These are phyloP conservation scores for Mustelus asterias DNA, from an alignment of 2,113 vertebrate genomes.

Conservation along the genomic window DNA sequence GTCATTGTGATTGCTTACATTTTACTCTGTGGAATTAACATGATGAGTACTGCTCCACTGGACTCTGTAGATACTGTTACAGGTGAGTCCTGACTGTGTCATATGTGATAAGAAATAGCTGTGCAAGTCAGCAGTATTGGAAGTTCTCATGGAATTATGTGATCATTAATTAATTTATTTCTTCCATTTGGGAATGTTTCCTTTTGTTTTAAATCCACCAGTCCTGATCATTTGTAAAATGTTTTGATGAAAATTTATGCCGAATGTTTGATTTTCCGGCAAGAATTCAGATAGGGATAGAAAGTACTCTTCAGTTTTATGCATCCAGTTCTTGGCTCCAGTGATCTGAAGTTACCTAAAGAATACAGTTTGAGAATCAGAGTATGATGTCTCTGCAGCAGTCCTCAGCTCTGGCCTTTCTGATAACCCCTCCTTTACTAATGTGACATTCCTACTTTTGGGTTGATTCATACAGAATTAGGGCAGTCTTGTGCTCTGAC, in stretches of 20 bases:
- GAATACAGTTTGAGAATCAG: neutral
- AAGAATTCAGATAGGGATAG: neutral
- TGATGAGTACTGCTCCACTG: constrained; percentile 84
- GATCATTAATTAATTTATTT: neutral
- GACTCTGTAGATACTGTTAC: constrained; percentile 79
- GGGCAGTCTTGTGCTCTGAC: neutral
- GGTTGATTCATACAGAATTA: neutral
- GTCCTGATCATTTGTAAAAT: neutral
- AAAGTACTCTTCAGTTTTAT: neutral
- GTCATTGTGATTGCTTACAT: constrained; percentile 56
- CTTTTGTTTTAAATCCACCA: neutral
- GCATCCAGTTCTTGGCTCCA: neutral
- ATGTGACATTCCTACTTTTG: neutral
- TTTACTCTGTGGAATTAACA: constrained; percentile 82
- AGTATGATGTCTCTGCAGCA: neutral
- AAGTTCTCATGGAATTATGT: neutral
- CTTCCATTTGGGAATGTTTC: neutral
- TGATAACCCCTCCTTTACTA: neutral
- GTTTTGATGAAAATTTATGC: neutral
- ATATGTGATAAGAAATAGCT: neutral
- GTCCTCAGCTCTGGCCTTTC: neutral
- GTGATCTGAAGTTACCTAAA: neutral
- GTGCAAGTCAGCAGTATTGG: neutral
- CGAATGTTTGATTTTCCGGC: neutral
- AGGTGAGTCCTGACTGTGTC: constrained; percentile 55